These are phyloP conservation scores for Scytalopus superciliaris DNA, from an alignment of 2,113 vertebrate genomes.

Conservation along the genomic window DNA sequence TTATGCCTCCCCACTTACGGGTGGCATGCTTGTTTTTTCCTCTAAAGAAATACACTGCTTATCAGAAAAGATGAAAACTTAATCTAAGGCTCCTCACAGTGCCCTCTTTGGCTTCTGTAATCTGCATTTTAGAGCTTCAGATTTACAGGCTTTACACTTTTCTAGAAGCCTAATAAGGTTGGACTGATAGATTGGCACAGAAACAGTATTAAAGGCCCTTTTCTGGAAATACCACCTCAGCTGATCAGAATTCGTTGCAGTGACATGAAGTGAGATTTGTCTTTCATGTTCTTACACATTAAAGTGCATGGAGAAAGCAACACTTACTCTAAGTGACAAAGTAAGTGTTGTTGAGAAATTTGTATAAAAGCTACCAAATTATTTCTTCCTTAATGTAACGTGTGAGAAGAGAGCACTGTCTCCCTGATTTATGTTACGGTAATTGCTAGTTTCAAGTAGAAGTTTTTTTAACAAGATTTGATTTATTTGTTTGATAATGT, in stretches of 20 bases:
- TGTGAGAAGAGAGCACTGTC: not conserved
- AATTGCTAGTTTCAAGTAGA: not conserved
- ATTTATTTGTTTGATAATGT: not conserved
- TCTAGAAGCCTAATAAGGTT: not conserved
- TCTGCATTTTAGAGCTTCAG: not conserved
- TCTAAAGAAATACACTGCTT: not conserved
- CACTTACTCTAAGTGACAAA: not conserved
- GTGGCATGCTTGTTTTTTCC: not conserved
- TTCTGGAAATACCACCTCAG: not conserved
- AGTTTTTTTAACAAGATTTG: not conserved
- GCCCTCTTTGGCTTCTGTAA: not conserved
- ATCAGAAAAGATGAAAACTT: not conserved
- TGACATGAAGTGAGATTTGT: not conserved
- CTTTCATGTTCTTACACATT: not conserved
- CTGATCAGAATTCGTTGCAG: not conserved
- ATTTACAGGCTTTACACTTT: conserved; percentile 4
- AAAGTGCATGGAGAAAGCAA: not conserved
- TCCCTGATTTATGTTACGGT: not conserved
- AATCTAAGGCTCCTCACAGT: not conserved
- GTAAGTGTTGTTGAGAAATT: not conserved
- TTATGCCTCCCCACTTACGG: not conserved
- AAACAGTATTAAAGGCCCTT: not conserved
- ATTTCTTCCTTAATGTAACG: not conserved
- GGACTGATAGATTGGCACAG: not conserved
- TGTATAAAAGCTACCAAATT: not conserved